phyloP scores from a whole-genome alignment of 2,113 vertebrate species.

The Upupa epops region DNA sequence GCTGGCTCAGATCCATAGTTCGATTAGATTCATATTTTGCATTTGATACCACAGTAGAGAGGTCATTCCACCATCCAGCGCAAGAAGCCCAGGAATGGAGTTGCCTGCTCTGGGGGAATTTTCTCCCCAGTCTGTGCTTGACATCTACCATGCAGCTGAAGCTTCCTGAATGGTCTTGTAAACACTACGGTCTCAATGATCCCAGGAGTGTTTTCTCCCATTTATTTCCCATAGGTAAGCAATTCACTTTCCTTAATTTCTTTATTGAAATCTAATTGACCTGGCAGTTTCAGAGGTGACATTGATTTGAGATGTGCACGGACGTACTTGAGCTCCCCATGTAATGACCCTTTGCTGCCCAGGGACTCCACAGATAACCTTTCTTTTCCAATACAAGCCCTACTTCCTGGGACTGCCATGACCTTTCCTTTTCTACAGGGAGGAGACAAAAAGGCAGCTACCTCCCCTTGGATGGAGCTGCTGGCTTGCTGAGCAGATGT shows the following conservation, averaged over 20 bases:
- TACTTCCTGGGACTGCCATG: slow-evolving; percentile 18
- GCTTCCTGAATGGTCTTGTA: not conserved
- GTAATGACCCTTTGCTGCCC: not conserved
- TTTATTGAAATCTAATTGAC: not conserved
- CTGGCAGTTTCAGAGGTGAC: not conserved
- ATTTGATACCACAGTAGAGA: slow-evolving; percentile 21
- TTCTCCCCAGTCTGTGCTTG: not conserved
- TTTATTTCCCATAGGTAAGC: not conserved
- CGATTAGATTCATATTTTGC: slow-evolving; percentile 52
- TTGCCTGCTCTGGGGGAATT: not conserved
- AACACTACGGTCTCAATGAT: not conserved
- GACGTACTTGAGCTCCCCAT: not conserved
- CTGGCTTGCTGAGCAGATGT: slow-evolving; percentile 56
- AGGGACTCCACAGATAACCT: not conserved
- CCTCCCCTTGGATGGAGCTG: slow-evolving; percentile 14
- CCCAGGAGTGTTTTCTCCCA: fast-evolving
- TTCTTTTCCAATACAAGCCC: not conserved
- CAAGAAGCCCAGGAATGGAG: not conserved
- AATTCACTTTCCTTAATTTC: not conserved
- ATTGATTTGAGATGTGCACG: not conserved
- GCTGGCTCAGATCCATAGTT: slow-evolving; percentile 41
- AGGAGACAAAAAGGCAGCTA: slow-evolving; percentile 8
- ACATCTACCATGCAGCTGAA: not conserved
- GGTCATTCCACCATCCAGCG: slow-evolving; percentile 15
- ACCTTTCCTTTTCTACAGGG: slow-evolving; percentile 59